These are phyloP conservation scores for Hippocampus kuda DNA, from an alignment of 2,797 vertebrate genomes.

Conservation along the genomic window DNA sequence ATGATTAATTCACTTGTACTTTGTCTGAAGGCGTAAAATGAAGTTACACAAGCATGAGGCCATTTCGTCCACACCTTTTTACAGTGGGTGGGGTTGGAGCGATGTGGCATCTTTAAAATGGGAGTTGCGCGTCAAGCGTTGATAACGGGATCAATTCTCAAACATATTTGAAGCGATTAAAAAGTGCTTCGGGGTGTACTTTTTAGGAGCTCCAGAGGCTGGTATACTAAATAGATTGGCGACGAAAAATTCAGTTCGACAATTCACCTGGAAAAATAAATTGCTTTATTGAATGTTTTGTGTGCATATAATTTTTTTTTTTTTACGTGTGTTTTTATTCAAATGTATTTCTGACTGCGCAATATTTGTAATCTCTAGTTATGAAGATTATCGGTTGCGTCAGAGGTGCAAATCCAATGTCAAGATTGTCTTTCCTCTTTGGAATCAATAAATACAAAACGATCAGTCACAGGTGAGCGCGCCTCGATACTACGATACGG, in stretches of 20 bases:
- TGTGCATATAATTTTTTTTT: too few species aligned
- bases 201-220: too few species aligned
- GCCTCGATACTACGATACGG: not conserved
- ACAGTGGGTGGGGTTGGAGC: not conserved
- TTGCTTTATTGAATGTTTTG: too few species aligned
- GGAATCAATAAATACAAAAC: not conserved
- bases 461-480: not conserved
- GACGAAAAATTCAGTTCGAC: too few species aligned
- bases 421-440: not conserved
- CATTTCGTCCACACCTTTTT: not conserved
- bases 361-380: not conserved
- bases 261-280: too few species aligned
- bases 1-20: not conserved
- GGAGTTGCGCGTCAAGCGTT: not conserved
- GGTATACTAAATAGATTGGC: too few species aligned
- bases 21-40: not conserved
- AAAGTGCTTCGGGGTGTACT: too few species aligned
- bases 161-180: not conserved
- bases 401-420: not conserved
- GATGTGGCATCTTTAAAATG: not conserved
- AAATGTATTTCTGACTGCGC: not conserved
- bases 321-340: too few species aligned
- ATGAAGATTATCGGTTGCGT: not conserved
- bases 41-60: not conserved
- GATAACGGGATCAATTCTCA: not conserved